Evolutionary conservation across 1,140 invertebrate genomes (phyloP).

Genomic region (Arctopsyche grandis): DNA sequence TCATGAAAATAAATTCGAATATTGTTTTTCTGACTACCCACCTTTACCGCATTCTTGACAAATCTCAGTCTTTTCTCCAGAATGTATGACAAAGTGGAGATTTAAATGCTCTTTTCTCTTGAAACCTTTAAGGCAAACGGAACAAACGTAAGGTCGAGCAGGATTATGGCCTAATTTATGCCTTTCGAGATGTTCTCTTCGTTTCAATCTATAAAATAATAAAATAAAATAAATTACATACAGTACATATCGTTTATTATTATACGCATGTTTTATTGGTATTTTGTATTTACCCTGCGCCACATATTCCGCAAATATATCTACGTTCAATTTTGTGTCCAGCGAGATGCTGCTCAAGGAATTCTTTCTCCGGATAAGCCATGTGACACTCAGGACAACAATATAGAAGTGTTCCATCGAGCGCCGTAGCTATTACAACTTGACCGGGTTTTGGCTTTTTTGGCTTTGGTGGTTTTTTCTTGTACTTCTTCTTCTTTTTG

Average conservation of each 20-base stretch:
- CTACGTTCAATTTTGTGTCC: constrained; percentile 81
- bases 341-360: constrained; percentile 78
- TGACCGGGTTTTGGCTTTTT: constrained; percentile 77
- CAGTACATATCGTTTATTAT: neutral
- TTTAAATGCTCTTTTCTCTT: constrained; percentile 84
- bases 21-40: constrained; percentile 44
- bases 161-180: constrained; percentile 84
- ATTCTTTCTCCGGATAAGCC: constrained; percentile 80
- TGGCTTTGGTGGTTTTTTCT: constrained; percentile 80
- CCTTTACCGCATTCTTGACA: constrained; percentile 67
- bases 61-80: constrained; percentile 82
- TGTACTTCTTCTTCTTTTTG: constrained; percentile 82
- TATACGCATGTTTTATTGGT: neutral
- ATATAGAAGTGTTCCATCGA: constrained; percentile 77
- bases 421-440: constrained; percentile 76
- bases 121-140: constrained; percentile 80
- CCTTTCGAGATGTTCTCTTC: constrained; percentile 81
- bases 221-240: neutral
- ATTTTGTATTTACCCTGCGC: constrained; percentile 59
- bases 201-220: constrained; percentile 69
- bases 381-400: constrained; percentile 84
- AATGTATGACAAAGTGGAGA: constrained; percentile 82
- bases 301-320: constrained; percentile 71
- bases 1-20: neutral
- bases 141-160: constrained; percentile 80